phyloP scores from a whole-genome alignment of 2,888 invertebrate species.

The Drosophila anomalata region DNA sequence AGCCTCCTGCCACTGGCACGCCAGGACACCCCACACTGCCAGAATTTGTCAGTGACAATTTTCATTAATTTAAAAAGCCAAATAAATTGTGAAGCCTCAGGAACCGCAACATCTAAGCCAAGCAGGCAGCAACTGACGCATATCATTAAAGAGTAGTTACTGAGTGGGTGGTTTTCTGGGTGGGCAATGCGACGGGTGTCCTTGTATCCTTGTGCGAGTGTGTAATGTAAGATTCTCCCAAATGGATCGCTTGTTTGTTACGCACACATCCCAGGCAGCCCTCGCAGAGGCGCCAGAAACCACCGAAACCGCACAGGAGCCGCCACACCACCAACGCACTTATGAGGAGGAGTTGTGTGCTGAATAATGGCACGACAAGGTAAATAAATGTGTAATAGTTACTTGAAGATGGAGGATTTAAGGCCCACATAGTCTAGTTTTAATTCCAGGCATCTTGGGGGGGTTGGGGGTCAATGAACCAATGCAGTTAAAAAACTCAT shows the following conservation, averaged over 20 bases:
- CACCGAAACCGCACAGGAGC: neutral
- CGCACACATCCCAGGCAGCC: conserved; percentile 1
- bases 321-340: neutral
- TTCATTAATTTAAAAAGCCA: conserved; percentile 75
- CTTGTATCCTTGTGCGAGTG: neutral
- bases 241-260: conserved; percentile 42
- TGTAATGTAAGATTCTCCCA: conserved; percentile 32
- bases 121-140: conserved; percentile 45
- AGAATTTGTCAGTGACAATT: conserved; percentile 75
- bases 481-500: conserved; percentile 55
- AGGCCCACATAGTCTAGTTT: neutral
- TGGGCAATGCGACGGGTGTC: neutral
- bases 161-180: neutral
- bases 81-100: conserved; percentile 58
- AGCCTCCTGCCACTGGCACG: neutral
- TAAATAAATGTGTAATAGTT: neutral
- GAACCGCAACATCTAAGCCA: conserved; percentile 40
- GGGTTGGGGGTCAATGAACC: conserved; percentile 41
- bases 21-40: neutral
- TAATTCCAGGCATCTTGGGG: neutral
- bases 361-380: conserved; percentile 1
- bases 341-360: neutral
- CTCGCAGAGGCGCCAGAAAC: conserved; percentile 4
- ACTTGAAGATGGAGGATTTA: neutral
- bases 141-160: conserved; percentile 47